Evolutionary conservation across 2,888 invertebrate genomes (phyloP).

Genomic region (Rapana venosa): DNA sequence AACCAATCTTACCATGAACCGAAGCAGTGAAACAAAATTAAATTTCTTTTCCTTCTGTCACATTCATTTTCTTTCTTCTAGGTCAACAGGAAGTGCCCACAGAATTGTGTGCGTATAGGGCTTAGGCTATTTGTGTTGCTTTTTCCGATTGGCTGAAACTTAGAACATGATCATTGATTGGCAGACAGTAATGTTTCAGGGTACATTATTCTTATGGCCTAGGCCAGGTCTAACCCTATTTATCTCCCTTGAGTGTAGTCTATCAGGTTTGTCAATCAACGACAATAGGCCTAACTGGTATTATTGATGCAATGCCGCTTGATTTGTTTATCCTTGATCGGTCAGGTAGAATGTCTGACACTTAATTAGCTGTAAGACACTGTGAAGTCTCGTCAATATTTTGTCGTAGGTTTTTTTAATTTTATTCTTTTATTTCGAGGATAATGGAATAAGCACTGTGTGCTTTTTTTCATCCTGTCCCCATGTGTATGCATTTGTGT

Average conservation of each 20-base stretch:
- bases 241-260: background rate
- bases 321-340: background rate
- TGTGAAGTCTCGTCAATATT: background rate
- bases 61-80: constrained; percentile 14
- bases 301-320: background rate
- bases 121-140: background rate
- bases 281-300: background rate
- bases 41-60: background rate
- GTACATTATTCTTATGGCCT: background rate
- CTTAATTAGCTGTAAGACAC: background rate
- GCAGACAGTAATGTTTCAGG: background rate
- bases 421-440: no score
- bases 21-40: background rate
- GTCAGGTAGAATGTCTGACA: background rate
- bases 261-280: background rate
- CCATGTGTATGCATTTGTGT: no score
- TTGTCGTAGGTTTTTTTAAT: background rate
- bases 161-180: constrained; percentile 1
- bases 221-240: background rate
- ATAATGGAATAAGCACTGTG: no score
- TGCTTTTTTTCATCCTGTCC: no score
- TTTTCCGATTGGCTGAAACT: background rate
- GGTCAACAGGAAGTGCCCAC: constrained; percentile 25
- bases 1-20: background rate
- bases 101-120: background rate